Base-by-base conservation (phyloP, 2,888 invertebrate genomes). In the Dicyrtomina minuta region DNA sequence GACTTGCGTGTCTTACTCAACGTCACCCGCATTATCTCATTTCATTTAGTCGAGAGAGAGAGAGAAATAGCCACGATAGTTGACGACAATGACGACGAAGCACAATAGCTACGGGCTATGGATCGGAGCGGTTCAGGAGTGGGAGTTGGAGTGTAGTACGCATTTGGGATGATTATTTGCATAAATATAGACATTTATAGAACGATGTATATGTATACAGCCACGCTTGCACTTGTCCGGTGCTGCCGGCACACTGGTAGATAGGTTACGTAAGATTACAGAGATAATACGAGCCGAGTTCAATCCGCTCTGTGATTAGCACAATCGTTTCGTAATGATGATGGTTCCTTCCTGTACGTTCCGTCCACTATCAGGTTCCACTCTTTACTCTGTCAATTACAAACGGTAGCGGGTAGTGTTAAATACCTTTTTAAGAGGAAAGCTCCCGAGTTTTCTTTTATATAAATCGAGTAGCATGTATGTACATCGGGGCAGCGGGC, bases 21-120 rank as follows among this genome's bases (percentile, higher is more conserved):
- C 64, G 49, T 64, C 49, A 64, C 64, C 64, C 51, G 64, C 46
- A 64, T 64, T 64, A 64, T 64, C 51, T 64, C 64, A 64, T 64
- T 64, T 64, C 26, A 60, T 55, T 51, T 22, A 51, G 17, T 22
- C 20, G 27, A 56, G 46, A 46, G 46, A 46, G 46, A 46, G 46
- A 15, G 46, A 15, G 33, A 33, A 27, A 33, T 13, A 56, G 27
- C 10, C 8, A 3, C 15, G 41, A 41, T 26, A 27, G 33, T 41
- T 13, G 20, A 56, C 39, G 56, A 49, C 3, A 17, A 49, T 17
- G 49, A 27, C 33, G 41, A 58, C 17, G 58, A 22, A 51, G 17
- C 10, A 33, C 46, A 33, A 33, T 3, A 33, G 33, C 33, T 3
- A 33, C 8, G 33, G 33, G 33, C 33, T 3, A 33, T 33, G 33